Evolutionary conservation across 2,113 vertebrate genomes (phyloP).

Genomic region (Zapus hudsonius): DNA sequence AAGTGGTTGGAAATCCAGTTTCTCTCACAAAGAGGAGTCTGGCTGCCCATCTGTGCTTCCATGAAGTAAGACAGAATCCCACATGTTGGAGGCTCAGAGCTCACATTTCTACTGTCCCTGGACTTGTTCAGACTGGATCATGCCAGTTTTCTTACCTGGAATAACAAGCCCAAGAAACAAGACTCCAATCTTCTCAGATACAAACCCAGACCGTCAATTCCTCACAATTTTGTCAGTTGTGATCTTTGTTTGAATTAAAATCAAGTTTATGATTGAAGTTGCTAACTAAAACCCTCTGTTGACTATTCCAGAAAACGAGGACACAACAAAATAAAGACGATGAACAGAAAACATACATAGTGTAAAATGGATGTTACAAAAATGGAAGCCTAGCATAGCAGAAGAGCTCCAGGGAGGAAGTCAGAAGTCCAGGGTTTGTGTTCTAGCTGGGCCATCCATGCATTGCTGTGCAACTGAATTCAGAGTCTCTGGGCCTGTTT

Average conservation of each 20-base stretch:
- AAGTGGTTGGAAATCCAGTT: neutral
- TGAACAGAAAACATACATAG: neutral
- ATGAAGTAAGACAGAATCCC: neutral
- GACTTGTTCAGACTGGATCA: neutral
- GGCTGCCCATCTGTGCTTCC: neutral
- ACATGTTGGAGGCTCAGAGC: neutral
- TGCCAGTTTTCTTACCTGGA: neutral
- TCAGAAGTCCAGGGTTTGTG: neutral
- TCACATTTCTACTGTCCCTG: neutral
- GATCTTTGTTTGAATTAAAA: neutral
- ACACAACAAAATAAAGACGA: neutral
- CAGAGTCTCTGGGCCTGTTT: neutral
- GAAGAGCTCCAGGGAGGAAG: neutral
- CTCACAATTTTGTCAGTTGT: neutral
- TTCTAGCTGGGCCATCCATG: neutral
- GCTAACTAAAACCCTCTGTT: constrained; percentile 31
- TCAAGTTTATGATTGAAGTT: neutral
- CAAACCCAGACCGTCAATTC: neutral
- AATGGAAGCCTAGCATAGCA: neutral
- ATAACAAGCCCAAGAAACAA: fast-evolving
- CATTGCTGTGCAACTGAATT: fast-evolving
- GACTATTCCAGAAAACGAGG: neutral
- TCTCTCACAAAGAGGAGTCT: neutral
- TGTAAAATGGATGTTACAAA: neutral
- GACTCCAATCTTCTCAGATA: neutral